Evolutionary conservation across 1,140 invertebrate genomes (phyloP), one percentile per base, ranked within the genome.

Genomic region (Helicoverpa zea): DNA sequence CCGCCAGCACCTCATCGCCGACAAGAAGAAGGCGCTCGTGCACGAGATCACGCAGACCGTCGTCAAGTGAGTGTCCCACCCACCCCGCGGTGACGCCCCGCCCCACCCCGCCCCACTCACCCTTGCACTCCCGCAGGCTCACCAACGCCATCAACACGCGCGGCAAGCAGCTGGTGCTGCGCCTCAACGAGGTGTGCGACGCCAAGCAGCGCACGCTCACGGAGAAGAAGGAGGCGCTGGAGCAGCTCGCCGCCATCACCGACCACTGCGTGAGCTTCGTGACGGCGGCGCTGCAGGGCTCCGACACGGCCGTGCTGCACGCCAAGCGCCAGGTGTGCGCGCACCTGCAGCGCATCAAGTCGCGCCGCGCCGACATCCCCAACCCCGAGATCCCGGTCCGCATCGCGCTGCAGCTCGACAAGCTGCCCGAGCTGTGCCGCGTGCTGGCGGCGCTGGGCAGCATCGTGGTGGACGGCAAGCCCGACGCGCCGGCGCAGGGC

Each of bases 201-300:
- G 96, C 96, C 79, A 98, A 98, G 90, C 97, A 98, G 89, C 97
- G 97, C 88, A 98, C 97, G 47, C 94, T 98, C 18, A 97, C 97
- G 84, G 97, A 98, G 90, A 98, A 98, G 93, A 98, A 98, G 94
- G 96, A 97, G 70, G 98, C 97, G 73, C 92, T 98, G 23, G 96
- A 97, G 87, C 96, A 98, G 86, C 95, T 98, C 4, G 97, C 97
- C 4, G 96, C 97, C 88, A 96, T 98, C 87, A 98, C 98, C 12
- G 98, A 98, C 95, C 97, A 98, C 95, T 98, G 98, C 91, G 97
- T 98, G 59, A 96, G 97, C 76, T 98, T 98, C 94, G 97, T 98
- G 59, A 96, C 96, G 87, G 96, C 97, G 88, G 97, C 97, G 14
- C 94, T 98, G 10, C 96, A 97, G 29, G 98, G 98, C 72, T 97